Evolutionary conservation across 2,888 invertebrate genomes (phyloP), one percentile per base, ranked within the genome.

Genomic region (Tinea pellionella): DNA sequence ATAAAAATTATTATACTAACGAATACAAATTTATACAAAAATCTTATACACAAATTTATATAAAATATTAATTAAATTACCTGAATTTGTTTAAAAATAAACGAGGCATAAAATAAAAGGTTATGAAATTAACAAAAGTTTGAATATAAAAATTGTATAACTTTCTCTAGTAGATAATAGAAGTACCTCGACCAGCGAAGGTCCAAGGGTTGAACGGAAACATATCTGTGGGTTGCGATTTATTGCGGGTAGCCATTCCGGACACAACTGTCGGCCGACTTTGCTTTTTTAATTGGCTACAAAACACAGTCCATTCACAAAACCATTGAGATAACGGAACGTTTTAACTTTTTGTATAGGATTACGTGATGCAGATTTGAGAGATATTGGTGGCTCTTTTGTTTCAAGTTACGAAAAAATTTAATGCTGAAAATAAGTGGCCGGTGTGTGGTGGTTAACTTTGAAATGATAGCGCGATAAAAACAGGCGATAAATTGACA

Each of bases 141-240:
- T 47, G 18, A 47, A 47, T 47, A 47, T 13, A 30, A 43, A 43
- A 15, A 8, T 43, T 13, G 15, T 13, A 15, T 3, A 1, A 47
- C 15, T 16, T 47, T 47, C 16, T 15, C 18, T 18, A 47, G 47
- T 9, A 18, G 47, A 16, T 16, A 18, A 47, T 47, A 47, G 13
- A 47, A 47, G 3, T 15, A 18, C 47, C 47, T 47, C 18, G 9
- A 37, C 37, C 15, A 16, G 47, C 13, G 9, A 47, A 53, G 24
- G 53, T 12, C 53, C n/a, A 47, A 42, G 59, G 59, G 61, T 65
- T 67, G 68, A 71, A 71, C 84, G 85, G 86, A 85, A 83, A 79
- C 77, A 71, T 75, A 70, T 74, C 69, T 67, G 77, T 73, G 80
- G 82, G 80, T 85, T 81, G 86, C 86, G 81, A 87, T 87, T 87